Evolutionary conservation across 2,113 vertebrate genomes (phyloP).

Genomic region (Actinemys pallida): DNA sequence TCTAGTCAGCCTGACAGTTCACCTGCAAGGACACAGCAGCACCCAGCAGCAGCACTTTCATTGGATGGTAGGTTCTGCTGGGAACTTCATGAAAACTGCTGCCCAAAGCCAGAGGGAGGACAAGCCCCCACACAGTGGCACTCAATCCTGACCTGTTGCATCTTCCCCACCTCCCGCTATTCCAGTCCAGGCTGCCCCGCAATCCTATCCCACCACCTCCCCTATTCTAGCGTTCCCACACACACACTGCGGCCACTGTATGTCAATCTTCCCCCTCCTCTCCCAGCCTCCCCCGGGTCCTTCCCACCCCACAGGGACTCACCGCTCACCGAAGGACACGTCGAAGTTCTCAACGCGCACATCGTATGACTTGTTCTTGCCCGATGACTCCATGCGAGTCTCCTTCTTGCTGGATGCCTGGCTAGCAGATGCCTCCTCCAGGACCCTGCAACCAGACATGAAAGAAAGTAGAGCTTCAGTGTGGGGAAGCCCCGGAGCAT

Average conservation of each 20-base stretch:
- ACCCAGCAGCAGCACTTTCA: accelerated
- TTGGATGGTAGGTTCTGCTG: background rate
- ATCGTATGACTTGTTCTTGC: slow-evolving; percentile 97
- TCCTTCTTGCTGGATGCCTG: slow-evolving; percentile 98
- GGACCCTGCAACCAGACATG: slow-evolving; percentile 78
- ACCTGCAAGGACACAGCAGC: accelerated
- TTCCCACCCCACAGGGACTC: slow-evolving; percentile 54
- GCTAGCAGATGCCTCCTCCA: slow-evolving; percentile 97
- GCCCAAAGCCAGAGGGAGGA: background rate
- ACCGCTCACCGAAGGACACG: slow-evolving; percentile 97
- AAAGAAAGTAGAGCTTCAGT: background rate
- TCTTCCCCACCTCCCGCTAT: background rate
- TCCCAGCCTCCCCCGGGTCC: background rate
- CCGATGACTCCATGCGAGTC: slow-evolving; percentile 90
- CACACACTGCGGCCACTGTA: background rate
- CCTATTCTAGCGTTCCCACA: background rate
- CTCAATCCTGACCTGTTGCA: background rate
- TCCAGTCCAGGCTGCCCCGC: background rate
- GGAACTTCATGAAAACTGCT: background rate
- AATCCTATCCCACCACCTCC: background rate
- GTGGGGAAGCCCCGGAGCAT: background rate
- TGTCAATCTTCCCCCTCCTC: background rate
- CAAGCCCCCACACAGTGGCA: background rate
- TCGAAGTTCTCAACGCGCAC: slow-evolving; percentile 98
- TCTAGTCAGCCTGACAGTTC: background rate